Percentiles rank a stretch among this genome's conserved stretches.
phyloP scores from a whole-genome alignment of 2,113 vertebrate genomes.

The Phalacrocorax aristotelis region DNA sequence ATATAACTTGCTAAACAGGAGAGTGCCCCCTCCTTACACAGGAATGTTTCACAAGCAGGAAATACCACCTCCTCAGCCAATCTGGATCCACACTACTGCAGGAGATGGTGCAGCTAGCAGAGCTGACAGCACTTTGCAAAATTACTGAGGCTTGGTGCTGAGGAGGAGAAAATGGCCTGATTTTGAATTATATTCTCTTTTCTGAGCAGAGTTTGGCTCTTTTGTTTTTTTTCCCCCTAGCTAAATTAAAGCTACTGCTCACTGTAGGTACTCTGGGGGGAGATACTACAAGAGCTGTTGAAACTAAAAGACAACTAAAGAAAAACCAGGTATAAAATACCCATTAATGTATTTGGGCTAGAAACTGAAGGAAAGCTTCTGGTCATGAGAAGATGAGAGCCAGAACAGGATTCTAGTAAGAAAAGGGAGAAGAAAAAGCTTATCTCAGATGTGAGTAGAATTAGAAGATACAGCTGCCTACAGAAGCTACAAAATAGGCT shows the following conservation, averaged over 20 bases:
- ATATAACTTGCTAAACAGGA: neutral
- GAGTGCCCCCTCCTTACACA: neutral
- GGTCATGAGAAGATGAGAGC: neutral
- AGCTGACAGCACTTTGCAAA: neutral
- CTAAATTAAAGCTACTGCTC: neutral
- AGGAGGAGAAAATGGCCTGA: neutral
- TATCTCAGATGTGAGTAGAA: neutral
- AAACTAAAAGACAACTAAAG: neutral
- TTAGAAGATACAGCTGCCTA: neutral
- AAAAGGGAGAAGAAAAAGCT: neutral
- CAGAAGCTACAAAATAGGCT: neutral
- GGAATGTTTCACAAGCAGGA: conserved; percentile 6
- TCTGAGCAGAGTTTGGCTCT: neutral
- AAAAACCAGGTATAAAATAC: neutral
- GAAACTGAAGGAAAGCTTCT: neutral
- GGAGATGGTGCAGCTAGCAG: neutral
- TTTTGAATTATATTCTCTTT: neutral
- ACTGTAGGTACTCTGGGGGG: neutral
- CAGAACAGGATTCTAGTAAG: neutral
- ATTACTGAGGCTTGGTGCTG: neutral
- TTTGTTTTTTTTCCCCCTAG: too few species aligned
- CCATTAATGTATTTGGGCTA: neutral
- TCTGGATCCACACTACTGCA: neutral
- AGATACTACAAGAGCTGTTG: neutral
- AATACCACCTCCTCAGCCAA: neutral